phyloP scores from a whole-genome alignment of 37 sponge, comb jelly and placozoan genomes.

The Dysidea cf. avara region DNA sequence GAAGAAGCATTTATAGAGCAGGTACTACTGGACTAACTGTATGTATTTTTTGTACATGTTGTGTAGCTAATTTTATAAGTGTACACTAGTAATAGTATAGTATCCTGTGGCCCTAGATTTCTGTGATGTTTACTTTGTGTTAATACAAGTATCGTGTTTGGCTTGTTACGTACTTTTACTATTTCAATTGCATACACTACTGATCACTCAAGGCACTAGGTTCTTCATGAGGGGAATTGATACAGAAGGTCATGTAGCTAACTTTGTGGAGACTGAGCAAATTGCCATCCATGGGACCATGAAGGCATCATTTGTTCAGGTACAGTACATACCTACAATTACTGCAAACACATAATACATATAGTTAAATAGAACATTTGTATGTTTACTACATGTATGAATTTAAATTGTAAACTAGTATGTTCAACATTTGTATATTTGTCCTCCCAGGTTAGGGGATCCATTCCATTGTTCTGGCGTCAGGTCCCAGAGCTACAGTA shows the following conservation, averaged over 20 bases:
- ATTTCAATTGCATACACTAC: not conserved
- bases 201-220: constrained; percentile 61
- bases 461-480: constrained; percentile 94
- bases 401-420: not conserved
- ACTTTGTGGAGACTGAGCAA: constrained; percentile 98
- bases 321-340: not conserved
- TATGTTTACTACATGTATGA: not conserved
- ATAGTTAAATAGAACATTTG: not conserved
- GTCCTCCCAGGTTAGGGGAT: constrained; percentile 91
- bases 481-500: constrained; percentile 88
- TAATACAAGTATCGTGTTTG: not conserved
- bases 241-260: constrained; percentile 90
- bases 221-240: constrained; percentile 90
- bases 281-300: constrained; percentile 39
- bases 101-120: too few relatives aligned
- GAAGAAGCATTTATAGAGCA: constrained; percentile 75
- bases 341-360: too few relatives aligned
- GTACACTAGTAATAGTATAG: too few relatives aligned
- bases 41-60: too few relatives aligned
- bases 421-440: not conserved
- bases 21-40: too few relatives aligned
- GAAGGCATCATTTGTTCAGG: constrained; percentile 85
- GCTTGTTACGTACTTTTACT: not conserved
- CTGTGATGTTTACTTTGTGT: not conserved
- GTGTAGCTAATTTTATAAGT: too few relatives aligned